phyloP scores from a whole-genome alignment of 2,797 vertebrate genomes.

The Petrocephalus sullivani region DNA sequence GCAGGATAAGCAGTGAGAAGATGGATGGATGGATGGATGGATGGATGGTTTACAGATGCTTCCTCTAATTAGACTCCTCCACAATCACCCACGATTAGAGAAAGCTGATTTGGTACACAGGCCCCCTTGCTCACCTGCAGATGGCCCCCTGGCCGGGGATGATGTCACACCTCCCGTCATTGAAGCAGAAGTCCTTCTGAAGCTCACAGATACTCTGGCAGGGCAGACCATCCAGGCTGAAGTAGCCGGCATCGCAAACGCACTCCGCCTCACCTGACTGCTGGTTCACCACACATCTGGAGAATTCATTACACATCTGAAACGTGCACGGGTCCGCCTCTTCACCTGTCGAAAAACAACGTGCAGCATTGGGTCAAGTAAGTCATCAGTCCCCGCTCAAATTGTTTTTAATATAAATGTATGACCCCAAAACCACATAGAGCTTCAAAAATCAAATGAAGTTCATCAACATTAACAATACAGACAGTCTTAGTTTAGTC shows the following conservation, averaged over 20 bases:
- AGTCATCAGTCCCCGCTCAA: not conserved
- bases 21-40: not conserved
- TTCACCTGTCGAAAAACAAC: conserved; percentile 66
- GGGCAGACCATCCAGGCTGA: conserved; percentile 80
- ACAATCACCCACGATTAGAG: not conserved
- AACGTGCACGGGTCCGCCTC: conserved; percentile 90
- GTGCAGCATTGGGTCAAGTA: not conserved
- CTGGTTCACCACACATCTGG: conserved; percentile 75
- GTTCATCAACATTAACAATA: not conserved
- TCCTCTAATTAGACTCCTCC: not conserved
- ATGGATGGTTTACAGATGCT: not conserved
- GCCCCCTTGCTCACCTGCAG: conserved; percentile 71
- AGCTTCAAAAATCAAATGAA: not conserved
- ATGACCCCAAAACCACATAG: not conserved
- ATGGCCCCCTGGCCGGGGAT: conserved; percentile 85
- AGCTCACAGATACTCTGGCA: conserved; percentile 87
- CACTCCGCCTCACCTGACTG: conserved; percentile 88
- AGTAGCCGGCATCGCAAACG: conserved; percentile 79
- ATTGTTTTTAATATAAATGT: not conserved
- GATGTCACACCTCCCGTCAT: conserved; percentile 89
- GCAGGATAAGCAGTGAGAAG: not conserved
- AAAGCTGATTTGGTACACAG: not conserved
- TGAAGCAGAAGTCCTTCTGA: conserved; percentile 80
- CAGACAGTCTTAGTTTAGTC: not conserved
- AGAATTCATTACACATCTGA: conserved; percentile 91